Conservation (phyloP, 2,888 invertebrate genomes). For the Elysia crispata region DNA sequence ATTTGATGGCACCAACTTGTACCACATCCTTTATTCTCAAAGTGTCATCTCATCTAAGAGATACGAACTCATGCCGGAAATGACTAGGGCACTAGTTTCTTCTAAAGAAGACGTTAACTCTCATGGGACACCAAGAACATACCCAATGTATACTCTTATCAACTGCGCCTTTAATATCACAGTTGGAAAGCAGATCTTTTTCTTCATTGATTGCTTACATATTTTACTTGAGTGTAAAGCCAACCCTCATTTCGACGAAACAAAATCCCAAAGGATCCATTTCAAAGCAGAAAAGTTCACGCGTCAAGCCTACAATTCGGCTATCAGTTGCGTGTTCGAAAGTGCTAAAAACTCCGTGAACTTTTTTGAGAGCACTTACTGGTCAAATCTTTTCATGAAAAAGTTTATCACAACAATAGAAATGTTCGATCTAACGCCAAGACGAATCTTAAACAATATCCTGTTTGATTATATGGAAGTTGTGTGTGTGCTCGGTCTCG, state of each 20-base stretch:
- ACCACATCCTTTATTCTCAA: conserved; percentile 43
- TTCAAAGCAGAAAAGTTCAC: not conserved
- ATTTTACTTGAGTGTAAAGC: conserved; percentile 42
- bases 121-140: conserved; percentile 22
- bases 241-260: conserved; percentile 47
- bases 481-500: conserved; percentile 25
- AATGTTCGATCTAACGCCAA: conserved; percentile 20
- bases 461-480: conserved; percentile 41
- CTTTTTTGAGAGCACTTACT: conserved; percentile 36
- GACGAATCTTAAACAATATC: conserved; percentile 34
- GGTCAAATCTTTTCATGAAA: conserved; percentile 44
- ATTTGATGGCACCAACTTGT: conserved; percentile 46
- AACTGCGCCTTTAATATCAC: conserved; percentile 44
- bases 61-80: conserved; percentile 41
- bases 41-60: conserved; percentile 32
- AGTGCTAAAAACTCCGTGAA: conserved; percentile 26
- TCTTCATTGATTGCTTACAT: conserved; percentile 40
- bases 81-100: conserved; percentile 41
- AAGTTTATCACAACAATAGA: conserved; percentile 35
- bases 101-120: conserved; percentile 45
- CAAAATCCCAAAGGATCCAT: not conserved
- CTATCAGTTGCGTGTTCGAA: conserved; percentile 41
- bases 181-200: conserved; percentile 32
- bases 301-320: conserved; percentile 29
- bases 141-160: conserved; percentile 45